Base-by-base conservation (phyloP, 1,140 invertebrate genomes). In the Papilio dardanus region DNA sequence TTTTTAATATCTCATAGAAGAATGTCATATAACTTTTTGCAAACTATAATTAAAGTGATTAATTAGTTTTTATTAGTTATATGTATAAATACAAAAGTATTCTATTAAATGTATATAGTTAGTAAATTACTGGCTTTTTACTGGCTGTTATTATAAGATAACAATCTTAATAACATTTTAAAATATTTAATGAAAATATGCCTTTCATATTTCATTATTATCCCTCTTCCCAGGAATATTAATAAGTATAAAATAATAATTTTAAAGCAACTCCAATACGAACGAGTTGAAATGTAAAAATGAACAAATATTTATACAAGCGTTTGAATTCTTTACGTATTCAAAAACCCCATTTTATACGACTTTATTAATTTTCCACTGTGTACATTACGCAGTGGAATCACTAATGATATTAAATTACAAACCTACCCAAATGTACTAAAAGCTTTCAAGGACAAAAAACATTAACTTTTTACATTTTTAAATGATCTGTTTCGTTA, bases 291-390 rank as follows among this genome's bases (percentile, higher is more conserved):
- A 46, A 46, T 46, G 42, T 46, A 46, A 54, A 54, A 54, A 24
- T 54, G 50, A 54, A 54, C 50, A 54, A 54, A 54, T 54, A 54
- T 54, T 54, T 54, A 24, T 54, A 46, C 16, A 46, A 54, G 50
- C 21, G 19, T 54, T 54, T 54, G 50, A 54, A 54, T 54, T 24
- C 50, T 54, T 54, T 12, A 54, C 50, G 8, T 54, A 54, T 54
- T 54, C 21, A 24, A 54, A 54, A 54, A 54, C 19, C 21, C 50
- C 50, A 24, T 54, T 54, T 54, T 54, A 28, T 54, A 54, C 24
- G 12, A 16, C 50, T 24, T 54, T 54, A 54, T 54, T 54, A 54
- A 54, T 54, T 54, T 54, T 54, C 50, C 50, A 24, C 10, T 54
- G 50, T 54, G 19, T 54, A 54, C 50, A 24, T 28, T 24, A 54